Evolutionary conservation across 2,797 vertebrate genomes (phyloP).

Genomic region (Betta splendens): DNA sequence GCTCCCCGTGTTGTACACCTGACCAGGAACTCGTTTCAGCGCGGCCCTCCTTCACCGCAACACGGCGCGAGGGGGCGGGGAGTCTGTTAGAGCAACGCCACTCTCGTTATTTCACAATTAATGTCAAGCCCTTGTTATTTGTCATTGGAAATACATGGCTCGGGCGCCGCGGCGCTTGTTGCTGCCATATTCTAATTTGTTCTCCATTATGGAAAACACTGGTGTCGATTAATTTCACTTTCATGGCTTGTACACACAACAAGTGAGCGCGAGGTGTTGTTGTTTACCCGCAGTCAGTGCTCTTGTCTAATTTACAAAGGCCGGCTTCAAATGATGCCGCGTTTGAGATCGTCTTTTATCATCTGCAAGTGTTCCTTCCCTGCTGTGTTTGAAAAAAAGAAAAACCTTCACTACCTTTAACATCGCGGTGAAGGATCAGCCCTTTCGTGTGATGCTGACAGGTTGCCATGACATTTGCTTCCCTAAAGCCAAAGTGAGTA

Average conservation of each 20-base stretch:
- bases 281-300: conserved; percentile 70
- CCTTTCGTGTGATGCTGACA: neutral
- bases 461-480: conserved; percentile 14
- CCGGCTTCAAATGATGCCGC: conserved; percentile 32
- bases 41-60: conserved; percentile 61
- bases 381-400: neutral
- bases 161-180: conserved; percentile 71
- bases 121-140: conserved; percentile 84
- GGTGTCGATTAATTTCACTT: conserved; percentile 83
- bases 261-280: conserved; percentile 73
- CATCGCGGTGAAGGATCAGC: neutral
- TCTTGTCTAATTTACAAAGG: conserved; percentile 61
- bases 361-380: conserved; percentile 10
- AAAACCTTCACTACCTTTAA: neutral
- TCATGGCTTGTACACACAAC: conserved; percentile 81
- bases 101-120: conserved; percentile 84
- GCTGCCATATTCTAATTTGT: conserved; percentile 85
- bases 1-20: conserved; percentile 74
- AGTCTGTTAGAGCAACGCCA: conserved; percentile 68
- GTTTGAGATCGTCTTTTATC: conserved; percentile 10
- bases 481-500: conserved; percentile 26
- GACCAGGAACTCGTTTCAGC: conserved; percentile 73
- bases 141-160: conserved; percentile 78
- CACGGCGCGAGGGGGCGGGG: conserved; percentile 65
- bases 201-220: conserved; percentile 86